Evolutionary conservation across 2,888 invertebrate species (phyloP), one percentile per base, ranked within the genome.

Genomic region (Limnephilus lunatus): DNA sequence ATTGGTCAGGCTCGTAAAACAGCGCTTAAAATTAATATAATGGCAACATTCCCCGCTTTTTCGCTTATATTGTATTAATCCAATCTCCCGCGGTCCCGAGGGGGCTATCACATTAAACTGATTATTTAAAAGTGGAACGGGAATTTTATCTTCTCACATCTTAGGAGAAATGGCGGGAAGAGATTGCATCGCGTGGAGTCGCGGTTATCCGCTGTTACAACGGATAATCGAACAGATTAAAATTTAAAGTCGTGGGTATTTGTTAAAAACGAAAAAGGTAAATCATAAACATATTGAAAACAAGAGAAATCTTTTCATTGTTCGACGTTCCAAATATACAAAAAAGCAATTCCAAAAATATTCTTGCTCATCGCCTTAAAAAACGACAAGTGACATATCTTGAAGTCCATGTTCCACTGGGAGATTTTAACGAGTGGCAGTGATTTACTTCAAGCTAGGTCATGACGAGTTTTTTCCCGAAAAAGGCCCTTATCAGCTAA

Each of bases 101-200:
- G 93, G 93, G 87, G 92, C 93, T 90, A 93, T 93, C 92, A 91
- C 93, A 93, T 93, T 93, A 93, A 93, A 93, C 93, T 93, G 93
- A 93, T 93, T 93, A 93, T 93, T 93, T 93, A 93, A 93, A 93
- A 93, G 93, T 92, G 93, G 92, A 87, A 92, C 89, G 92, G 83
- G 93, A 85, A 85, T 91, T 92, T 93, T 91, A 92, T 93, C 92
- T 90, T 87, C 83, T 91, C 85, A 31, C 89, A 91, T 91, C 92
- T 92, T 86, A 89, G 44, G 85, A 25, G 89, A 68, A 68, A 68
- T 68, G 68, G 25, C 68, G 68, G 25, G 25, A 68, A 68, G 68
- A 68, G 68, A 68, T 68, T 68, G 68, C 25, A 85, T 32, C 85
- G 14, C 81, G 31, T 32, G 35, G 83, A 4, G 83, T 32, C 32